phyloP scores from a whole-genome alignment of 1,140 invertebrate genomes.

The Drosophila virilis region DNA sequence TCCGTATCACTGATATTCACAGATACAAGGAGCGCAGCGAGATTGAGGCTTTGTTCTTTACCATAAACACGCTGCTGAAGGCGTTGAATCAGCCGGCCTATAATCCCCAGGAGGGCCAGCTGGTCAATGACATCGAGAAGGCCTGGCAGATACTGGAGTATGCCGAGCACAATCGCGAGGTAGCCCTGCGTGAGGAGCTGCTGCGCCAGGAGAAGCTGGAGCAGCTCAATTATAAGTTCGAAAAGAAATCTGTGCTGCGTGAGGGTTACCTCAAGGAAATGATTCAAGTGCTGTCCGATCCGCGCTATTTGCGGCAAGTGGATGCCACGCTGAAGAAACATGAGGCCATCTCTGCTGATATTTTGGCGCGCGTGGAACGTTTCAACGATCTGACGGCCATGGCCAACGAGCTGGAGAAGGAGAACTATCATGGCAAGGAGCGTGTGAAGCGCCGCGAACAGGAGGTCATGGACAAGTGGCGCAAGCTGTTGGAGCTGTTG shows the following conservation, averaged over 20 bases:
- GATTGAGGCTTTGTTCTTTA: slow-evolving; percentile 98
- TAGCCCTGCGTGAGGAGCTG: slow-evolving; percentile 95
- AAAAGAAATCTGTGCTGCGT: slow-evolving; percentile 89
- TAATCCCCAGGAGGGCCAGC: slow-evolving; percentile 94
- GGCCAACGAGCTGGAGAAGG: slow-evolving; percentile 94
- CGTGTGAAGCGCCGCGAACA: slow-evolving; percentile 92
- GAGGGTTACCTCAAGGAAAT: slow-evolving; percentile 98
- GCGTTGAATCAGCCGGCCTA: slow-evolving; percentile 96
- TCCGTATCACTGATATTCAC: slow-evolving; percentile 7
- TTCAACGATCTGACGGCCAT: slow-evolving; percentile 97
- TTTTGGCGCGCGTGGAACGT: slow-evolving; percentile 96
- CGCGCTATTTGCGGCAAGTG: slow-evolving; percentile 95
- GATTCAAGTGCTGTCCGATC: slow-evolving; percentile 97
- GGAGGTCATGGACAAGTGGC: slow-evolving; percentile 95
- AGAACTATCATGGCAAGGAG: slow-evolving; percentile 96
- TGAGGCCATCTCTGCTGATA: slow-evolving; percentile 98
- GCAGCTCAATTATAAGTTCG: slow-evolving; percentile 98
- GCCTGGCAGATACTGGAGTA: slow-evolving; percentile 97
- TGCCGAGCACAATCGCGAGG: slow-evolving; percentile 97
- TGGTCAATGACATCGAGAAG: slow-evolving; percentile 96
- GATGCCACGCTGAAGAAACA: slow-evolving; percentile 99
- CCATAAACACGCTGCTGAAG: slow-evolving; percentile 98
- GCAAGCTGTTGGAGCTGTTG: slow-evolving; percentile 92
- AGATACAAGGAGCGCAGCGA: slow-evolving; percentile 98
- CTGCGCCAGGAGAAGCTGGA: slow-evolving; percentile 96